phyloP scores from a whole-genome alignment of 2,113 vertebrate species.

The Himantopus leucocephalus region DNA sequence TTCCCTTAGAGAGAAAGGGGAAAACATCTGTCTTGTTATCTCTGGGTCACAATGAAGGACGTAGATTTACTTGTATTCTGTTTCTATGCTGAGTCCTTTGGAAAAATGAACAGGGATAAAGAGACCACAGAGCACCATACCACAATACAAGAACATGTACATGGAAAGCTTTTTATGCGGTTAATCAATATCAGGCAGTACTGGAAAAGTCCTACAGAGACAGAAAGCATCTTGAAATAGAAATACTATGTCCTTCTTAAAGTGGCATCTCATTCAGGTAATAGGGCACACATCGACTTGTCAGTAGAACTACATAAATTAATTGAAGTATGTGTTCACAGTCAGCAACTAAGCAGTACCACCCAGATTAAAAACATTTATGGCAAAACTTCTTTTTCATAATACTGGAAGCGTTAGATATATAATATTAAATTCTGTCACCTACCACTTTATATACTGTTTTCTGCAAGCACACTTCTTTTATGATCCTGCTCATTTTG shows the following conservation, averaged over 20 bases:
- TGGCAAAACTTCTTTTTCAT: not conserved
- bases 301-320: not conserved
- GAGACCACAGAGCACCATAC: not conserved
- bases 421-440: not conserved
- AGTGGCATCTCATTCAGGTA: not conserved
- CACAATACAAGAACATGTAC: not conserved
- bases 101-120: not conserved
- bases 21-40: not conserved
- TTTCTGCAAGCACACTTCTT: not conserved
- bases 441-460: accelerated
- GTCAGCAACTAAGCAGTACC: not conserved
- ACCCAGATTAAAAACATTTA: not conserved
- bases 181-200: not conserved
- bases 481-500: not conserved
- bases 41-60: not conserved
- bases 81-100: not conserved
- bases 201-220: not conserved
- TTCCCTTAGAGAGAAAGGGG: not conserved
- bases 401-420: not conserved
- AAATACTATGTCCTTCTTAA: not conserved
- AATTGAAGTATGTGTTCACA: not conserved
- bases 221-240: not conserved
- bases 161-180: not conserved
- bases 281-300: not conserved
- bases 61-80: not conserved